Conservation (phyloP, 1,140 invertebrate genomes). For the Bombus waltoni region DNA sequence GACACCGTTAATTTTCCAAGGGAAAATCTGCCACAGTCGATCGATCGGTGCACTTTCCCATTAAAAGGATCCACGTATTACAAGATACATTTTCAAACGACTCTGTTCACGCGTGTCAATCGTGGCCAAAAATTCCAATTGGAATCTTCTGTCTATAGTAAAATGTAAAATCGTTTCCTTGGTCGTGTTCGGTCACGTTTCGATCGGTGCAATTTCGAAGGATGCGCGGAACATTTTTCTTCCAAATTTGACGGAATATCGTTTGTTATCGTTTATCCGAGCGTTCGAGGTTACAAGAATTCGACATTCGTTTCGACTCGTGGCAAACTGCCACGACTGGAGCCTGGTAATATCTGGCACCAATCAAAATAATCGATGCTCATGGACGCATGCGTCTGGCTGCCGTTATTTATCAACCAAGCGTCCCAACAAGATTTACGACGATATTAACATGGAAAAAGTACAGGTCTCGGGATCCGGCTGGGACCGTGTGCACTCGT, state of each 20-base stretch:
- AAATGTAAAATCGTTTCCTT: neutral
- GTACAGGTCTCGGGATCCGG: neutral
- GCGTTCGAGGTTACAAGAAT: constrained; percentile 45
- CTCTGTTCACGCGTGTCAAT: neutral
- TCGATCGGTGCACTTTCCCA: neutral
- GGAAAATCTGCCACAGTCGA: neutral
- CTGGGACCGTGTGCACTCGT: neutral
- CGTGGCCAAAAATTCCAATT: neutral
- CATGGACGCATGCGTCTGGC: constrained; percentile 60
- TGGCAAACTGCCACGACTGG: constrained; percentile 59
- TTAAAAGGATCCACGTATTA: neutral
- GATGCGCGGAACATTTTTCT: neutral
- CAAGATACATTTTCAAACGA: neutral
- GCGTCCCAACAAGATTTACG: constrained; percentile 48
- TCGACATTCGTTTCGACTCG: constrained; percentile 49
- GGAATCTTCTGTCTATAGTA: neutral
- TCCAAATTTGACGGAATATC: neutral
- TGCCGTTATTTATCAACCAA: constrained; percentile 59
- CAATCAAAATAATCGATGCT: constrained; percentile 65
- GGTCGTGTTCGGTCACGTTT: neutral
- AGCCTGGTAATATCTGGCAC: constrained; percentile 60
- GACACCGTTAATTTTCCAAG: neutral
- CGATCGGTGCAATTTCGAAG: neutral
- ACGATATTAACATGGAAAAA: constrained; percentile 34
- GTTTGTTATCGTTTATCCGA: constrained; percentile 21